These are phyloP conservation scores for Lasioglossum figueresi DNA, from an alignment of 2,888 invertebrate species.

Conservation along the genomic window DNA sequence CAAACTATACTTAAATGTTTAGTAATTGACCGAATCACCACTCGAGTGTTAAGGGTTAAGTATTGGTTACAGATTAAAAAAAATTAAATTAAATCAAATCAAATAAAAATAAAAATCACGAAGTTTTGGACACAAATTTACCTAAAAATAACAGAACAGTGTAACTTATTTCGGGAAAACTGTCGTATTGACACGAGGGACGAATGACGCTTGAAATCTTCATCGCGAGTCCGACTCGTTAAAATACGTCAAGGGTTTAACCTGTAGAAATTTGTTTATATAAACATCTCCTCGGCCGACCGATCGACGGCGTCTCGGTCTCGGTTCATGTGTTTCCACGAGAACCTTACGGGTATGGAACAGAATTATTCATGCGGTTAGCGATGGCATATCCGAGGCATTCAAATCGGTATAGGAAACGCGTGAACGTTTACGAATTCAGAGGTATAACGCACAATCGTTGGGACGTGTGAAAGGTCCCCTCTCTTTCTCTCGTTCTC, in stretches of 20 bases:
- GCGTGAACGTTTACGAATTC: slow-evolving; percentile 42
- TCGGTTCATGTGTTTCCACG: slow-evolving; percentile 2
- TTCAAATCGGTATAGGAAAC: slow-evolving; percentile 53
- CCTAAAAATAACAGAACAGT: too few species aligned
- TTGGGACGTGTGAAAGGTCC: slow-evolving; percentile 57
- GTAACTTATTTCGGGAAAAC: too few species aligned
- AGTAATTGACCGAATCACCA: too few species aligned
- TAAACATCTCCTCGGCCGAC: not conserved
- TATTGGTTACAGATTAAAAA: too few species aligned
- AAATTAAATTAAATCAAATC: too few species aligned
- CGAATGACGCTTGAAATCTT: too few species aligned
- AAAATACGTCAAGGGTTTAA: not conserved
- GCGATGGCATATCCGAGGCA: slow-evolving; percentile 15
- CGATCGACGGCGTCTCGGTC: not conserved
- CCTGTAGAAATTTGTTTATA: slow-evolving; percentile 1
- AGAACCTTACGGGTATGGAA: not conserved
- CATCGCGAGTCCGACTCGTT: too few species aligned
- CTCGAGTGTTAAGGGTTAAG: too few species aligned
- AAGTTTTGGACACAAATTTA: too few species aligned
- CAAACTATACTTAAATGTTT: too few species aligned
- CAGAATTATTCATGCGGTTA: slow-evolving; percentile 48
- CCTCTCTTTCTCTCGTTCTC: slow-evolving; percentile 11
- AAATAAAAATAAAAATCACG: too few species aligned
- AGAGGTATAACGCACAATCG: slow-evolving; percentile 33
- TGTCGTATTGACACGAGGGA: too few species aligned